Evolutionary conservation across 2,113 vertebrate species (phyloP).

Genomic region (Sinosuthora webbiana): DNA sequence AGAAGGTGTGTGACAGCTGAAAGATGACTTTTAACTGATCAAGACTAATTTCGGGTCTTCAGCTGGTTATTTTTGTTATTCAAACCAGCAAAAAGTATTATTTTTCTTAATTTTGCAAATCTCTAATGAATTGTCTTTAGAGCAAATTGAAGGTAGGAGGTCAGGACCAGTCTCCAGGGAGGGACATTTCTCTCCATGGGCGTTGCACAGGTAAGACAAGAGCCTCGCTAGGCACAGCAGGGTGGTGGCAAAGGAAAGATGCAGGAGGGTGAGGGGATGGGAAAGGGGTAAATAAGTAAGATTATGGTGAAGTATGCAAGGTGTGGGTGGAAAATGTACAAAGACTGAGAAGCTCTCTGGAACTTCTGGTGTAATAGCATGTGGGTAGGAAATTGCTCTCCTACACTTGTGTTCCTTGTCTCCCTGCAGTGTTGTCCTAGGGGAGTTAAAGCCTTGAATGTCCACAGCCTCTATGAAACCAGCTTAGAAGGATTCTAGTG

Average conservation of each 20-base stretch:
- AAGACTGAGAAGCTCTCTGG: neutral
- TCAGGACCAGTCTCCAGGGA: neutral
- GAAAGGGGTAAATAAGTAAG: neutral
- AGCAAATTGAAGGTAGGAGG: neutral
- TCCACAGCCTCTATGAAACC: neutral
- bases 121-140: neutral
- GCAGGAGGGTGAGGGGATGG: neutral
- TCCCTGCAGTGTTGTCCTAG: neutral
- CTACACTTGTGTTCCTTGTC: neutral
- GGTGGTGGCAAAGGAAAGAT: neutral
- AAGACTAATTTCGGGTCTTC: neutral
- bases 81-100: neutral
- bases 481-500: neutral
- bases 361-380: neutral
- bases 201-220: rapidly evolving
- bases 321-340: neutral
- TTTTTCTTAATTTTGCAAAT: neutral
- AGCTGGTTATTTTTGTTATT: neutral
- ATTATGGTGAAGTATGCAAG: neutral
- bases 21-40: neutral
- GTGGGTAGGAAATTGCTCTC: neutral
- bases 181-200: rapidly evolving
- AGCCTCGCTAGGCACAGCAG: neutral
- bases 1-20: neutral
- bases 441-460: neutral